Base-by-base conservation (phyloP, 2,113 vertebrate species). In the Centrocercus urophasianus region DNA sequence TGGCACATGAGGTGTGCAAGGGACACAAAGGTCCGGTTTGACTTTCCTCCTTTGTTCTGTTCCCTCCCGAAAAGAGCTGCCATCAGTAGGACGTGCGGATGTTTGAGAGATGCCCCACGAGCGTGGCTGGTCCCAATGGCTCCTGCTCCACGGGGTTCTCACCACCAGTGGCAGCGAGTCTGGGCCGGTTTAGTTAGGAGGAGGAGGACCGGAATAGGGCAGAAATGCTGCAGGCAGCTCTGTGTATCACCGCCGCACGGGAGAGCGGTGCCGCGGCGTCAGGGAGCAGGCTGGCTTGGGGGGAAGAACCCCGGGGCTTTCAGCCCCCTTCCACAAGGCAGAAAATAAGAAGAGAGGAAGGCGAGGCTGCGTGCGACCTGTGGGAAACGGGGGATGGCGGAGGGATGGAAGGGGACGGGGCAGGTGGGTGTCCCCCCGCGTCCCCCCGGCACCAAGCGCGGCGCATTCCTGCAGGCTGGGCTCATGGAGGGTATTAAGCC, bases 401-500 rank as follows among this genome's bases (percentile, higher is more conserved):
- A 4, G 1, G 81, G 52, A 66, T 60, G 76, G 52, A 70, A 60
- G 76, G 59, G 48, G 65, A 50, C 36, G 27, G 73, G 83, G 94
- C 60, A 25, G 90, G 42, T 73, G 76, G 89, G 76, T 81, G 66
- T 73, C 50, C 47, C 85, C 80, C 66, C 54, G 34, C 19, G 1
- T 16, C 25, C 60, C 25, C 43, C 66, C 30, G 12, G 30, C 42
- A 8, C 5, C 1, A 40, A 88, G 70, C 70, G 83, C 5, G 1
- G 70, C 7, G 7, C 84, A 97, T 97, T 95, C 93, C 95, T 93
- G 90, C 52, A 2, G 70, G 50, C 84, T 97, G 91, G 93, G 78
- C 92, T 97, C 91, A 90, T 92, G 84, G 70, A 60, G 93, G 91
- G 90, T 87, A 92, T 96, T 95, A 91, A 91, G 91, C 93, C 89